Base-by-base conservation (phyloP, 1,140 invertebrate genomes). In the Sipha flava region DNA sequence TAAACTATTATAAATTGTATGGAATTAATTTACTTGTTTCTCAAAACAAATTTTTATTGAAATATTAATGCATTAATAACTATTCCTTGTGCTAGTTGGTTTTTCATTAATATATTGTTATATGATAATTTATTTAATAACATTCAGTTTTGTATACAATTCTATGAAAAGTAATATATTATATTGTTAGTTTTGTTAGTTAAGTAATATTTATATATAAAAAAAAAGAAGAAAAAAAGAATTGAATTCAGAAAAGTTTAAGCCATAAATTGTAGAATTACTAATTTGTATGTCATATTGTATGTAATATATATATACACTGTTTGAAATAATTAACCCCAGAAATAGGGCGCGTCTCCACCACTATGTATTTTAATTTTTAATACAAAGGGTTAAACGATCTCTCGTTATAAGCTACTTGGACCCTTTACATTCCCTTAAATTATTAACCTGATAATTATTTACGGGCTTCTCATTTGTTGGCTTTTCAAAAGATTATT, bases 361-460 rank as follows among this genome's bases (percentile, higher is more conserved):
- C 52, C 34, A 5, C 34, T 7, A 34, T 77, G 29, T 21, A 47
- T 73, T 77, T 77, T 52, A 77, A 77, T 59, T 77, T 77, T 77
- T 77, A 77, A 77, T 77, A 77, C 18, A 57, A 77, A 77, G 73
- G 73, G 73, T 77, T 59, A 77, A 77, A 77, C 52, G 73, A 52
- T 77, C 49, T 40, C 52, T 77, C 73, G 49, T 77, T 16, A 26
- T 77, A 77, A 77, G 73, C 73, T 59, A 59, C 52, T 77, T 43
- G 73, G 52, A 77, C 73, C 73, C 73, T 77, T 77, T 73, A 31
- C 73, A 43, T 70, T 45, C 73, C 9, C 31, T 59, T 77, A 29
- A 77, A 77, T 77, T 77, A 77, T 77, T 77, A 77, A 77, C 52
- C 34, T 59, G 52, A 77, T 77, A 77, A 77, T 77, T 77, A 77